Evolutionary conservation across 2,797 vertebrate species (phyloP).

Genomic region (Acrossocheilus wenchowensis): DNA sequence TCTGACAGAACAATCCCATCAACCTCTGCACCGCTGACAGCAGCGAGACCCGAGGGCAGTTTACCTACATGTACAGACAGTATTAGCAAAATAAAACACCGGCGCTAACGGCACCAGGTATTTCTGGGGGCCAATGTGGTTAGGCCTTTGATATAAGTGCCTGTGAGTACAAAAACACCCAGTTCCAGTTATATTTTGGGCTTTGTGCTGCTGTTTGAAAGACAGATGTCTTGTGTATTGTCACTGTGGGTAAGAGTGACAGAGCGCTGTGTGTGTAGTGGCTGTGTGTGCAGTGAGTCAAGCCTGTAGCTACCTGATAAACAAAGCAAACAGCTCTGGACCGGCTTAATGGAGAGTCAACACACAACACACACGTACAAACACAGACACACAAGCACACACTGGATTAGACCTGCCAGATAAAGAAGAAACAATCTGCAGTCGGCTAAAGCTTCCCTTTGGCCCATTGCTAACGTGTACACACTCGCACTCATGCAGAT

Average conservation of each 20-base stretch:
- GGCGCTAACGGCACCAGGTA: neutral
- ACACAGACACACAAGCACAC: constrained; percentile 26
- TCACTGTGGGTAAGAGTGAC: constrained; percentile 32
- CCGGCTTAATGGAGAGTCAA: constrained; percentile 44
- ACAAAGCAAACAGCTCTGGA: constrained; percentile 61
- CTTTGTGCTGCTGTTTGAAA: constrained; percentile 20
- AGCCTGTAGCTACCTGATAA: constrained; percentile 60
- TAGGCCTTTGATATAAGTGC: constrained; percentile 26
- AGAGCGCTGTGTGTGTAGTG: constrained; percentile 19
- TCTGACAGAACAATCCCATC: constrained; percentile 39
- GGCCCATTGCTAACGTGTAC: constrained; percentile 5
- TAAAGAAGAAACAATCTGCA: constrained; percentile 43
- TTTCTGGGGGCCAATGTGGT: constrained; percentile 28
- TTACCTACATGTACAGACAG: constrained; percentile 31
- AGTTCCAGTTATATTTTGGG: neutral
- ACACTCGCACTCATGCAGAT: constrained; percentile 27
- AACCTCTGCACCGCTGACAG: constrained; percentile 41
- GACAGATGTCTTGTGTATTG: constrained; percentile 15
- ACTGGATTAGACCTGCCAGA: constrained; percentile 41
- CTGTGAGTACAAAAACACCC: constrained; percentile 10
- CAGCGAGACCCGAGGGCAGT: constrained; percentile 16
- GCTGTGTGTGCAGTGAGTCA: constrained; percentile 35
- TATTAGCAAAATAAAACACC: constrained; percentile 37
- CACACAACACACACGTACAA: constrained; percentile 44
- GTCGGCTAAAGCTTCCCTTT: constrained; percentile 22